Conservation (phyloP, 1,140 invertebrate species). For the Solen grandis region DNA sequence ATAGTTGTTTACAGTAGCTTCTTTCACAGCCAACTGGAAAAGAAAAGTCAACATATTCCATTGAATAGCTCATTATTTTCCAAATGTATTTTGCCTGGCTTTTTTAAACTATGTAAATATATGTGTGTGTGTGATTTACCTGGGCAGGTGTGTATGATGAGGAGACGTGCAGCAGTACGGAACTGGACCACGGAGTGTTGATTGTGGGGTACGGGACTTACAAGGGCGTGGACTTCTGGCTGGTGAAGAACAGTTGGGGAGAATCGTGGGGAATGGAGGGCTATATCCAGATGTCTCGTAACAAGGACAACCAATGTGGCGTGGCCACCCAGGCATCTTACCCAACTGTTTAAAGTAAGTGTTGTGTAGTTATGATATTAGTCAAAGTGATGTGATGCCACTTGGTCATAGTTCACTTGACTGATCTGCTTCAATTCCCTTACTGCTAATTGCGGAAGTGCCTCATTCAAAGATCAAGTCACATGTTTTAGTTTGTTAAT, state of each 20-base stretch:
- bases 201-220: slow-evolving; percentile 84
- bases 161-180: slow-evolving; percentile 62
- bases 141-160: slow-evolving; percentile 73
- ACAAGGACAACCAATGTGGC: slow-evolving; percentile 94
- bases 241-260: slow-evolving; percentile 86
- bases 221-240: slow-evolving; percentile 84
- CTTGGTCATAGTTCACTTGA: too few species aligned
- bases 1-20: not conserved
- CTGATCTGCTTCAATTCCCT: too few species aligned
- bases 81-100: not conserved
- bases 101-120: too few species aligned
- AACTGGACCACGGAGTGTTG: slow-evolving; percentile 83
- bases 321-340: slow-evolving; percentile 89
- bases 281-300: slow-evolving; percentile 95
- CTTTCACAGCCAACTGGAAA: too few species aligned
- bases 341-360: slow-evolving; percentile 67
- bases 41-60: too few species aligned
- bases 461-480: too few species aligned
- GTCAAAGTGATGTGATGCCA: too few species aligned
- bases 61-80: not conserved
- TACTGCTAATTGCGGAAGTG: too few species aligned
- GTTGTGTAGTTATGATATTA: too few species aligned
- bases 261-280: slow-evolving; percentile 91
- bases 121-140: too few species aligned
- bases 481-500: too few species aligned